A percentile compares a stretch with the other conserved stretches of the same genome.
Conservation (phyloP, 2,797 vertebrate species). For the Anguilla pacifica region DNA sequence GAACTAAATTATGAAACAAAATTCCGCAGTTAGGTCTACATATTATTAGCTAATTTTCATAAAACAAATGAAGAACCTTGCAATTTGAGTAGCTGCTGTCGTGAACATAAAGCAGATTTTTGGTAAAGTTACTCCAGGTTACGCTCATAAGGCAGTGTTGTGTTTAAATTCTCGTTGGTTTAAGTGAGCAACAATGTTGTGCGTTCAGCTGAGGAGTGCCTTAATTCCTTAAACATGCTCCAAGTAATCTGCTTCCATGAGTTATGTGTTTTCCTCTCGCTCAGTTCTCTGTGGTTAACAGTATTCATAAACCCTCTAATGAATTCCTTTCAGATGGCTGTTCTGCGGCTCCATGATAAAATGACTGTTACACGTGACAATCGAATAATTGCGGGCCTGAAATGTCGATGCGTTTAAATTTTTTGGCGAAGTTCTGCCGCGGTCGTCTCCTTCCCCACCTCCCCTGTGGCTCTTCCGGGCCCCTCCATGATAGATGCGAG, state of each 20-base stretch:
- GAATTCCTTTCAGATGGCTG: conserved; percentile 68
- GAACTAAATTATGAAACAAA: not conserved
- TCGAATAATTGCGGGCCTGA: conserved; percentile 71
- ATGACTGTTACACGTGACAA: conserved; percentile 75
- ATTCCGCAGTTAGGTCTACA: not conserved
- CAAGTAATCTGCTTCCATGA: conserved; percentile 61
- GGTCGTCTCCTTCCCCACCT: conserved; percentile 40
- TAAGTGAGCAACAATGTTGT: conserved; percentile 10
- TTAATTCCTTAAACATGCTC: conserved; percentile 49
- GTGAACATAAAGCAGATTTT: not conserved
- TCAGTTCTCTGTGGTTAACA: conserved; percentile 66
- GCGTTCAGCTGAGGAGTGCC: conserved; percentile 57
- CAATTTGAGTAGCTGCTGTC: not conserved
- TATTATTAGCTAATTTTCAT: not conserved
- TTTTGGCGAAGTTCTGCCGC: conserved; percentile 62
- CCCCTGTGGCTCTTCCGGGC: conserved; percentile 49
- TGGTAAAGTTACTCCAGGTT: not conserved
- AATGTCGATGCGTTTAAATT: conserved; percentile 51
- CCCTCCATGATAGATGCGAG: conserved; percentile 66
- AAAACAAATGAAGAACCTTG: not conserved
- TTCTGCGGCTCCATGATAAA: conserved; percentile 68
- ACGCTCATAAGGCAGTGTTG: not conserved
- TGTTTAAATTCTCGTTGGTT: conserved; percentile 2
- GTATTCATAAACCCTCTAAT: conserved; percentile 66
- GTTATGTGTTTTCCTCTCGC: conserved; percentile 65